phyloP scores from a whole-genome alignment of 1,140 invertebrate species.

The Zaprionus inermis region DNA sequence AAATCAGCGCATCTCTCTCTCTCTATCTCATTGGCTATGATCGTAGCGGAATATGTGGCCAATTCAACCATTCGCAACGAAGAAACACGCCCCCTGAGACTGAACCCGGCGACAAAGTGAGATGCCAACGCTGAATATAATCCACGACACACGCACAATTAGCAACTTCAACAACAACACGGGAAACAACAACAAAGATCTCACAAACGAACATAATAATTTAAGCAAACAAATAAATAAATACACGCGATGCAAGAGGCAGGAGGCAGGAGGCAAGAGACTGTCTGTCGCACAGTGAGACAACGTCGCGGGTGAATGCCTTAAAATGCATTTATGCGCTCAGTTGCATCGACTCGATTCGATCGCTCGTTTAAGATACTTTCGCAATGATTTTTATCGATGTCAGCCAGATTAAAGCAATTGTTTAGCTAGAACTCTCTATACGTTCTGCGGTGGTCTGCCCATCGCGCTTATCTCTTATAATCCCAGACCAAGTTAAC shows the following conservation, averaged over 20 bases:
- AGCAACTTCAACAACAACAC: slow-evolving; percentile 38
- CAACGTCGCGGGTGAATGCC: slow-evolving; percentile 43
- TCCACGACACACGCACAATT: slow-evolving; percentile 70
- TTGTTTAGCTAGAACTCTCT: slow-evolving; percentile 13
- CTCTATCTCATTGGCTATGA: slow-evolving; percentile 24
- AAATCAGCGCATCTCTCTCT: slow-evolving; percentile 36
- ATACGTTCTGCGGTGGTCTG: not conserved
- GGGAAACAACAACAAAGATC: slow-evolving; percentile 38
- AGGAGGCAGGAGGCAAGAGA: slow-evolving; percentile 5
- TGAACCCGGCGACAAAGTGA: slow-evolving; percentile 70
- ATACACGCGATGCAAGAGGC: slow-evolving; percentile 9
- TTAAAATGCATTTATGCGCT: slow-evolving; percentile 76
- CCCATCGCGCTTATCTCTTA: slow-evolving; percentile 1
- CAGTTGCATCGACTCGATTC: slow-evolving; percentile 24
- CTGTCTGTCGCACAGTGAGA: not conserved
- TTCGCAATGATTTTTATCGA: slow-evolving; percentile 72
- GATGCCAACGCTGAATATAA: slow-evolving; percentile 68
- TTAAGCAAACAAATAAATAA: slow-evolving; percentile 52
- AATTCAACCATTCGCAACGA: slow-evolving; percentile 6
- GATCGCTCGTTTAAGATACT: slow-evolving; percentile 67
- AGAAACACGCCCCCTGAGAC: slow-evolving; percentile 76
- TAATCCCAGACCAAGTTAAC: slow-evolving; percentile 2
- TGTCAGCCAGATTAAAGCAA: slow-evolving; percentile 44
- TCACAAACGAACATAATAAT: slow-evolving; percentile 40
- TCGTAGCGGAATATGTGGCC: slow-evolving; percentile 14